phyloP scores from a whole-genome alignment of 2,113 vertebrate species.

The Neopipo cinnamomea region DNA sequence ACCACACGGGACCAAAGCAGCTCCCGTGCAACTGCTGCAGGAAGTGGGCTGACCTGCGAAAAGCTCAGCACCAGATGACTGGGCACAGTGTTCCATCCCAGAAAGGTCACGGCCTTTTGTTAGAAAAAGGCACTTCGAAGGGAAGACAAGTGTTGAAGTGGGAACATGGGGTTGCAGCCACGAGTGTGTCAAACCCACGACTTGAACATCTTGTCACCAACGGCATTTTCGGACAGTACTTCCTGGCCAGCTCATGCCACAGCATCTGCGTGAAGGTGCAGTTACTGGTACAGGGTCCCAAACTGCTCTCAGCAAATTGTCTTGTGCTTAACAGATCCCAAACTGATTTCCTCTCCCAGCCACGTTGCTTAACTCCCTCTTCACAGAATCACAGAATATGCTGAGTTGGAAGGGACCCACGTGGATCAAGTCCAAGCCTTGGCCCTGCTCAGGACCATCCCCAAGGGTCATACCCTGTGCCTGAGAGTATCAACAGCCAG shows the following conservation, averaged over 20 bases:
- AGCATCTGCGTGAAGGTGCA: background rate
- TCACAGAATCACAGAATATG: background rate
- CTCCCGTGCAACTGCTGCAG: background rate
- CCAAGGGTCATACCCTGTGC: background rate
- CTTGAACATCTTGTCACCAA: background rate
- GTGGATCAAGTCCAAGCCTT: background rate
- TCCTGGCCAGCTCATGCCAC: background rate
- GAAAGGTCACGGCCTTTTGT: accelerated
- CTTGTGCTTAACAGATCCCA: background rate
- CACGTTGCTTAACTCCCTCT: accelerated
- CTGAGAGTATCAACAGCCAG: background rate
- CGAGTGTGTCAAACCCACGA: accelerated
- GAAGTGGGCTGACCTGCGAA: background rate
- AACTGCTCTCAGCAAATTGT: background rate
- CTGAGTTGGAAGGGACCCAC: background rate
- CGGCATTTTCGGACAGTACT: background rate
- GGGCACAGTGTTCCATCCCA: background rate
- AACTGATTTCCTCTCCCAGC: background rate
- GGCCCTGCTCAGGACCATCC: background rate
- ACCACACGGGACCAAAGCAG: background rate
- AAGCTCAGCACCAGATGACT: background rate
- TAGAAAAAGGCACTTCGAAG: background rate
- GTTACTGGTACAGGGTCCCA: background rate
- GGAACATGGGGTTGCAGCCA: background rate
- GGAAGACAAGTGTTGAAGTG: accelerated